A percentile compares a stretch with the other conserved stretches of the same genome.
phyloP scores from a whole-genome alignment of 2,797 vertebrate genomes.

The Lagocephalus sceleratus region DNA sequence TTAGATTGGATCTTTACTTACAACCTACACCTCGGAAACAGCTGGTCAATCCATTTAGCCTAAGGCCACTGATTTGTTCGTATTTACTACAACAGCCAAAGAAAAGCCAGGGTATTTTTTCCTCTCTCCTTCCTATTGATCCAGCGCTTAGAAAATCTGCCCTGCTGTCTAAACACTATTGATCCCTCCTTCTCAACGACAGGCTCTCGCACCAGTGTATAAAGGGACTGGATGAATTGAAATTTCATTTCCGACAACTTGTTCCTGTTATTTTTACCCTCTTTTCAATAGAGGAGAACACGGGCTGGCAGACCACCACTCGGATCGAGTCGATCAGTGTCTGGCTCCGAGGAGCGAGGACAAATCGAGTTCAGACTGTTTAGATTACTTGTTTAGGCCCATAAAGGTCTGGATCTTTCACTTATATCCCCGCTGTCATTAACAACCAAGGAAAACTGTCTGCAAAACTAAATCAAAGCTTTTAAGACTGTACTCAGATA shows the following conservation, averaged over 20 bases:
- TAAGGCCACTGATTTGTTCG: conserved; percentile 89
- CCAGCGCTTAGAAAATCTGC: conserved; percentile 89
- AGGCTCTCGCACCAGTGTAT: conserved; percentile 83
- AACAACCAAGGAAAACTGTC: neutral
- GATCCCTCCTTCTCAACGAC: conserved; percentile 84
- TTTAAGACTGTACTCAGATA: neutral
- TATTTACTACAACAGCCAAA: conserved; percentile 84
- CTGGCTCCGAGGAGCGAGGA: conserved; percentile 53
- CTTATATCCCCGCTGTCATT: neutral
- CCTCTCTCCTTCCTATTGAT: conserved; percentile 88
- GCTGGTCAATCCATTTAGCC: conserved; percentile 90
- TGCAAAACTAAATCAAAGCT: neutral
- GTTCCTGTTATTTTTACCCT: conserved; percentile 87
- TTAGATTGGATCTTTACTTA: conserved; percentile 84
- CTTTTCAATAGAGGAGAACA: conserved; percentile 74
- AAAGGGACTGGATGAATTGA: conserved; percentile 92
- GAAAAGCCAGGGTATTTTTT: conserved; percentile 83
- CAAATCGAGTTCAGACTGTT: conserved; percentile 40
- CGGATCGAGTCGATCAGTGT: conserved; percentile 70
- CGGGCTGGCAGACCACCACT: conserved; percentile 64
- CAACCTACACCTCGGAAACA: conserved; percentile 81
- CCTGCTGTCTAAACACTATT: conserved; percentile 95
- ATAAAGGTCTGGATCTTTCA: conserved; percentile 5
- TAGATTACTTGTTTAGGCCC: conserved; percentile 34
- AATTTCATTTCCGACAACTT: conserved; percentile 94